Percentiles rank a stretch among this genome's conserved stretches.
These are phyloP conservation scores for Forbesichthys agassizii DNA, from an alignment of 2,113 vertebrate genomes.

Conservation along the genomic window DNA sequence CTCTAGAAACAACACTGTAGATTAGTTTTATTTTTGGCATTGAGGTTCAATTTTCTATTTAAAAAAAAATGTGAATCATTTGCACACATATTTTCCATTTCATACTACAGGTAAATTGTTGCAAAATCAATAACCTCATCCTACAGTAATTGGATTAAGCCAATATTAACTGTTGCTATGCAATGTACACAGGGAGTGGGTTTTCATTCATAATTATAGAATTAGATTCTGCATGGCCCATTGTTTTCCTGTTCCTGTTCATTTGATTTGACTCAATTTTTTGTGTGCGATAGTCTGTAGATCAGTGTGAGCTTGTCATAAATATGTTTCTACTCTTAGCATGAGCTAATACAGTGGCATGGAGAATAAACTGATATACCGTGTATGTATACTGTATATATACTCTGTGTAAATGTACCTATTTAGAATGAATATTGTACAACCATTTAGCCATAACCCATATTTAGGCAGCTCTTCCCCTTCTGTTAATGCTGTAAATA, in stretches of 20 bases:
- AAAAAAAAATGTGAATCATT: too few species aligned
- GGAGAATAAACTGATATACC: not conserved
- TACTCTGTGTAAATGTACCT: too few species aligned
- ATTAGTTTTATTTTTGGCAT: too few species aligned
- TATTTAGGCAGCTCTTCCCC: too few species aligned
- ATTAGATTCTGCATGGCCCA: not conserved
- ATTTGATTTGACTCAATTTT: constrained; percentile 21
- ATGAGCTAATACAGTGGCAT: constrained; percentile 6
- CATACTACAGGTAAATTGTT: not conserved
- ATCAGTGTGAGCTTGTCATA: constrained; percentile 2
- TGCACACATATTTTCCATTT: too few species aligned
- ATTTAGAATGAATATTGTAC: too few species aligned
- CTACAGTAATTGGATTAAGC: not conserved
- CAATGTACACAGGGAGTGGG: not conserved
- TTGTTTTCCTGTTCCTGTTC: not conserved
- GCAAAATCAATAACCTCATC: not conserved
- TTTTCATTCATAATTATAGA: constrained; percentile 26
- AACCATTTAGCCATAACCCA: too few species aligned
- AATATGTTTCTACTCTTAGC: constrained; percentile 20
- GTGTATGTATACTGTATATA: too few species aligned
- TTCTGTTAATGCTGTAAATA: too few species aligned
- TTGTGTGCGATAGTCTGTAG: constrained; percentile 10
- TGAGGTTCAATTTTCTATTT: too few species aligned
- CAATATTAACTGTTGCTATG: not conserved
- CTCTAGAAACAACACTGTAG: too few species aligned